Evolutionary conservation across 2,113 vertebrate species (phyloP).

Genomic region (Nerophis lumbriciformis): DNA sequence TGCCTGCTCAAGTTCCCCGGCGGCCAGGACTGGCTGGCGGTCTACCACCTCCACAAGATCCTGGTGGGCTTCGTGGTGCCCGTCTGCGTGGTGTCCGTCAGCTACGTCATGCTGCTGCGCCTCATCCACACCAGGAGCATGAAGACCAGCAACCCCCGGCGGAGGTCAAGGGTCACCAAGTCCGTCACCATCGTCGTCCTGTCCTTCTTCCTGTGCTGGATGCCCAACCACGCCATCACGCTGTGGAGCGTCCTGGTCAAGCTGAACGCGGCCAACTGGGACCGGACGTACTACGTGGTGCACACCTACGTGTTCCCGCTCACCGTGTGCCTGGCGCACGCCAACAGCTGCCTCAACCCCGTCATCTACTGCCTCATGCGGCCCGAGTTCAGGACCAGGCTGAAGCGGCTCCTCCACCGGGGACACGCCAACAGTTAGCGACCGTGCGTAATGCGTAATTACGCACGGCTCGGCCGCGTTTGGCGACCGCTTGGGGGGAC

Average conservation of each 20-base stretch:
- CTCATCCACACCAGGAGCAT: slow-evolving; percentile 60
- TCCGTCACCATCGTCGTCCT: slow-evolving; percentile 61
- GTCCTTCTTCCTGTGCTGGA: slow-evolving; percentile 70
- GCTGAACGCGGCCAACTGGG: slow-evolving; percentile 68
- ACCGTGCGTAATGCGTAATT: slow-evolving; percentile 18
- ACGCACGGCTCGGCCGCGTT: background rate
- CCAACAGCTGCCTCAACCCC: slow-evolving; percentile 76
- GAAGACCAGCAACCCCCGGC: slow-evolving; percentile 52
- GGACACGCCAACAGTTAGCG: background rate
- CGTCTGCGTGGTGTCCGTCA: slow-evolving; percentile 65
- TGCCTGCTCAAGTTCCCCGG: slow-evolving; percentile 67
- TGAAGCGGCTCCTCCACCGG: slow-evolving; percentile 51
- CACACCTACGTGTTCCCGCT: slow-evolving; percentile 76
- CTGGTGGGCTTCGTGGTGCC: slow-evolving; percentile 64
- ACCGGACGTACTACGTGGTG: slow-evolving; percentile 65
- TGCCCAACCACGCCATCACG: slow-evolving; percentile 70
- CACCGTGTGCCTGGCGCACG: slow-evolving; percentile 74
- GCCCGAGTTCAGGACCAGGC: slow-evolving; percentile 67
- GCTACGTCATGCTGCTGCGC: slow-evolving; percentile 67
- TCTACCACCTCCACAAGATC: slow-evolving; percentile 71
- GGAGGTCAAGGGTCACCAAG: slow-evolving; percentile 58
- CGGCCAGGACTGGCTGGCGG: slow-evolving; percentile 66
- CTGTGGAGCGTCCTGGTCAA: slow-evolving; percentile 77
- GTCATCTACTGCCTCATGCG: slow-evolving; percentile 74
- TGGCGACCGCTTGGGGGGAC: no score